Base-by-base conservation (phyloP, 2,113 vertebrate species). In the Setophaga coronata region DNA sequence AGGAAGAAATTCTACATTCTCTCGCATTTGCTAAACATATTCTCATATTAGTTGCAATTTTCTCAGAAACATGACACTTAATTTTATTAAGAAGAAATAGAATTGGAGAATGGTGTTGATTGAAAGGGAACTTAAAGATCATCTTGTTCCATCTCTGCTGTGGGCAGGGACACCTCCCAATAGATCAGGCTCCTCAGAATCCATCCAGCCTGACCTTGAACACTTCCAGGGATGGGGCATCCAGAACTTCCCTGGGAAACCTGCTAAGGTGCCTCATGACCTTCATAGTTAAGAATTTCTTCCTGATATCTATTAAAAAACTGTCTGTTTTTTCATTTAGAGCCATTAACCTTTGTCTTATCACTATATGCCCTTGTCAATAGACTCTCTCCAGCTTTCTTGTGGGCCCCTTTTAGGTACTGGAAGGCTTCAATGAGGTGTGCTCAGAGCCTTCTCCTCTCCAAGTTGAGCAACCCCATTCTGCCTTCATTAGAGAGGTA, bases 21-120 rank as follows among this genome's bases (percentile, higher is more conserved):
- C 23, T 28, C 19, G 18, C 11, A 50, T 76, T 61, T 95, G n/a
- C 51, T 66, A 91, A 93, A 84, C 50, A 95, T 97, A 91, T 96
- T 97, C 85, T 45, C 65, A 64, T 90, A 97, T 96, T 97, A 96
- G 77, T 93, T 96, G 54, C 36, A 93, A 95, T 96, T 97, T 97
- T 96, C 40, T 93, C 69, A 95, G 90, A 83, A 97, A 96, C 48
- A 58, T 50, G 64, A 94, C 51, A 93, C 53, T 96, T 97, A 94
- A 97, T 90, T 88, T 73, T 84, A 66, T 79, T 90, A 86, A 87
- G 67, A 82, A 94, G 73, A 73, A 97, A 90, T 3, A 31, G 2
- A 58, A 28, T 14, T 13, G 8, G 31, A 9, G 10, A 60, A 31
- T 8, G 5, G 20, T 36, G 61, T 66, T 14, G 2, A 2, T 76